A percentile compares a stretch with the other conserved stretches of the same genome.
Evolutionary conservation across 2,888 invertebrate genomes (phyloP).

Genomic region (Chymomyza fuscimana): DNA sequence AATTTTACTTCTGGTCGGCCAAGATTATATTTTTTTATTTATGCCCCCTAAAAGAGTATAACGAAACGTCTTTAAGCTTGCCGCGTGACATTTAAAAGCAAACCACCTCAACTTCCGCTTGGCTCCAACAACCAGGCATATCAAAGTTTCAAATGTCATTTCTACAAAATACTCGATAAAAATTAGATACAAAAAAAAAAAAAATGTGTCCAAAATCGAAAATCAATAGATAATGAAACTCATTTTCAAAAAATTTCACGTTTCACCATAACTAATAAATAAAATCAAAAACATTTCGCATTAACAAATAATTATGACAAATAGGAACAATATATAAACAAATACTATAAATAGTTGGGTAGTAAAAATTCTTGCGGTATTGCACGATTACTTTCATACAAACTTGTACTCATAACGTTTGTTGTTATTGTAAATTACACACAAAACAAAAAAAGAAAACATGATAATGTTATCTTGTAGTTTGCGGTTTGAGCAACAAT

Average conservation of each 20-base stretch:
- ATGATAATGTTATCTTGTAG: neutral
- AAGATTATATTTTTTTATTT: too few species aligned
- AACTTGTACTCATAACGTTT: slow-evolving; percentile 10
- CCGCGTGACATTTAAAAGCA: neutral
- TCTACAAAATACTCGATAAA: neutral
- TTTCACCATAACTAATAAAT: neutral
- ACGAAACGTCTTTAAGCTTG: neutral
- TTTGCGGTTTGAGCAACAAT: slow-evolving; percentile 2
- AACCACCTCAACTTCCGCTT: neutral
- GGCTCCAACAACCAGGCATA: neutral
- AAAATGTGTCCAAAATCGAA: neutral
- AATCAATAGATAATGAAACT: neutral
- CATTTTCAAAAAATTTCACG: neutral
- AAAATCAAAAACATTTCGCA: neutral
- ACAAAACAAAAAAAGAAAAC: slow-evolving; percentile 1
- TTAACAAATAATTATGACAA: neutral
- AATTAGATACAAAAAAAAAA: neutral
- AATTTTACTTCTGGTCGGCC: too few species aligned
- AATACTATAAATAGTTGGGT: neutral
- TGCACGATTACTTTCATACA: neutral
- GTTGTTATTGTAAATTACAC: slow-evolving; percentile 27
- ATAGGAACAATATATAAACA: neutral
- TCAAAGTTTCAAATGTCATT: neutral
- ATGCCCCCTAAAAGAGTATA: neutral
- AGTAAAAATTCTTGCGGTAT: slow-evolving; percentile 28